Evolutionary conservation across 2,888 invertebrate genomes (phyloP), one percentile per base, ranked within the genome.

Genomic region (Barypeithes pellucidus): DNA sequence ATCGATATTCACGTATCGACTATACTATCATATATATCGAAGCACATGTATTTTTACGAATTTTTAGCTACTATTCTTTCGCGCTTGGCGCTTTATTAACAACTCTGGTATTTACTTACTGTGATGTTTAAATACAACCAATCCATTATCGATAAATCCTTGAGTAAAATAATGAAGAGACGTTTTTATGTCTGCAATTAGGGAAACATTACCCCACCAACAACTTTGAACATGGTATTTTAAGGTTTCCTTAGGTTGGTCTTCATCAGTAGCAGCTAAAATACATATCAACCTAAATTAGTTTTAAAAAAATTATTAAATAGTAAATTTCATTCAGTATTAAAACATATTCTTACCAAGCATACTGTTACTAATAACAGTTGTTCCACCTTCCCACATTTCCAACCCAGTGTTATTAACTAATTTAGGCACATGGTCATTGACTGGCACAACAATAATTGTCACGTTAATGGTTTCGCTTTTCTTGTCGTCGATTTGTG

Each of bases 351-450:
- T 72, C 89, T 88, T 86, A 93, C 94, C 91, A 41, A 95, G 85
- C 84, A 93, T 91, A 9, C 89, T 87, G 63, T 92, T 90, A 0
- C 92, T 93, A 71, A 98, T 91, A 0, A 90, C 85, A 61, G 93
- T 91, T 2, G 90, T 90, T 41, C 95, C 95, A 0, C 96, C 95
- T 86, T 95, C 95, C 95, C 95, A 96, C 76, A 96, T 92, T 76
- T 90, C 91, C 22, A 97, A 87, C 0, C 93, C 94, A 0, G 94
- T 94, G 83, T 95, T 96, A 67, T 94, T 94, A 0, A 94, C 90
- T n/a, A 98, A 89, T 67, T 91, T 89, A 0, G 98, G 98, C 36
- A 92, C 87, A 85, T 98, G 95, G 83, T 98, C 97, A 83, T 98
- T 97, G 0, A 96, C 92, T 0, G 96, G 93, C 39, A 89, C 87